phyloP scores from a whole-genome alignment of 2,888 invertebrate species.

The Yponomeuta sedellus region DNA sequence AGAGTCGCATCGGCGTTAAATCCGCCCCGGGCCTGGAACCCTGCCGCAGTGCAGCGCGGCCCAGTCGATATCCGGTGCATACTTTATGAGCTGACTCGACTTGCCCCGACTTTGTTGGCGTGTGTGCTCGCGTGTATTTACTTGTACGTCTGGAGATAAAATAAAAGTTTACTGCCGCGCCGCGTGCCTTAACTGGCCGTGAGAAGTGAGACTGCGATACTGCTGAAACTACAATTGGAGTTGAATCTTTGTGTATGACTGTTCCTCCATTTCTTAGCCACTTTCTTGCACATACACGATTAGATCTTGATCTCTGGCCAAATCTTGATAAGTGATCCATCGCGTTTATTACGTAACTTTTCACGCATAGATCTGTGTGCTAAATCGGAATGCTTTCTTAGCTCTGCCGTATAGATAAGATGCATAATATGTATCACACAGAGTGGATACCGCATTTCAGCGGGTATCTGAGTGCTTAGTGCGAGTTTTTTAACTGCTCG shows the following conservation, averaged over 20 bases:
- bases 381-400: no score
- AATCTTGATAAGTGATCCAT: no score
- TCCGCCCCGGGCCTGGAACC: conserved; percentile 39
- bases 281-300: background rate
- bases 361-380: no score
- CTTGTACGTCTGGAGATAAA: conserved; percentile 5
- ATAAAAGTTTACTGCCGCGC: background rate
- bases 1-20: conserved; percentile 46
- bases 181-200: background rate
- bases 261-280: background rate
- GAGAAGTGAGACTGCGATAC: background rate
- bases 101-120: conserved; percentile 20
- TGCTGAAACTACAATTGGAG: background rate
- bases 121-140: background rate
- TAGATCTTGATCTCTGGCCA: no score
- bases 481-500: no score
- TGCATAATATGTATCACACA: no score
- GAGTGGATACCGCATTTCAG: no score
- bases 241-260: background rate
- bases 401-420: no score
- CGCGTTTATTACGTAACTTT: no score
- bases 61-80: conserved; percentile 62
- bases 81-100: conserved; percentile 60
- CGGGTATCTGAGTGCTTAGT: no score
- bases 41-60: conserved; percentile 46